A percentile compares a stretch with the other conserved stretches of the same genome.
Conservation (phyloP, 2,888 invertebrate species). For the Oeneis ivallda region DNA sequence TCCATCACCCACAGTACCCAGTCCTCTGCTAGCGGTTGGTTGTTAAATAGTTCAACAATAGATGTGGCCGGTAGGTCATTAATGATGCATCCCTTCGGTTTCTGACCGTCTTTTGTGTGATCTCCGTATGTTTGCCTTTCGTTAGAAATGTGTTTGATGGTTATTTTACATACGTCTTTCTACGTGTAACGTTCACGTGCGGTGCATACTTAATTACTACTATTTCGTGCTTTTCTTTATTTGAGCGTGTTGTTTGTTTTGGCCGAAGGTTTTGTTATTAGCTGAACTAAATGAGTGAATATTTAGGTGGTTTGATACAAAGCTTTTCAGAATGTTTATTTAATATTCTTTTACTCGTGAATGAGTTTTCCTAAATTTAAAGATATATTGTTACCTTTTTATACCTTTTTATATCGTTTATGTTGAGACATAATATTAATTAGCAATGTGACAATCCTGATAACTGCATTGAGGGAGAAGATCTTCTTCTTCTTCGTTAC, state of each 20-base stretch:
- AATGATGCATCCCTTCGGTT: constrained; percentile 68
- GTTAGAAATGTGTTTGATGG: constrained; percentile 41
- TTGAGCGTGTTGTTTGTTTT: constrained; percentile 30
- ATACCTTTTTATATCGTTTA: too few relatives aligned
- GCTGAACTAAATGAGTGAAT: constrained; percentile 5
- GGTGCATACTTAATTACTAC: constrained; percentile 41
- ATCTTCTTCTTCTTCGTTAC: too few relatives aligned
- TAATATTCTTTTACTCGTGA: not conserved
- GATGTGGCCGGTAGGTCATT: constrained; percentile 67
- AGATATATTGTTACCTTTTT: not conserved
- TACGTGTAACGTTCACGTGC: constrained; percentile 29
- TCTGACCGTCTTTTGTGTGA: constrained; percentile 69
- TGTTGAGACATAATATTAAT: too few relatives aligned
- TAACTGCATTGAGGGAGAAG: too few relatives aligned
- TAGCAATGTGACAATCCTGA: too few relatives aligned
- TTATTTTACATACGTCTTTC: constrained; percentile 43
- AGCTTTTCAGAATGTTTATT: constrained; percentile 18
- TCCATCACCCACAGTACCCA: constrained; percentile 38
- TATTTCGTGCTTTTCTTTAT: constrained; percentile 38
- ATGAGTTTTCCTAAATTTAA: not conserved
- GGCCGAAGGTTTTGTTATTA: constrained; percentile 8
- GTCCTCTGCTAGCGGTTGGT: constrained; percentile 58
- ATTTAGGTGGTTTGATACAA: constrained; percentile 9
- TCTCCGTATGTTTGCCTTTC: constrained; percentile 52
- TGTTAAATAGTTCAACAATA: constrained; percentile 78